Base-by-base conservation (phyloP, 2,888 invertebrate species). In the Suillia variegata region DNA sequence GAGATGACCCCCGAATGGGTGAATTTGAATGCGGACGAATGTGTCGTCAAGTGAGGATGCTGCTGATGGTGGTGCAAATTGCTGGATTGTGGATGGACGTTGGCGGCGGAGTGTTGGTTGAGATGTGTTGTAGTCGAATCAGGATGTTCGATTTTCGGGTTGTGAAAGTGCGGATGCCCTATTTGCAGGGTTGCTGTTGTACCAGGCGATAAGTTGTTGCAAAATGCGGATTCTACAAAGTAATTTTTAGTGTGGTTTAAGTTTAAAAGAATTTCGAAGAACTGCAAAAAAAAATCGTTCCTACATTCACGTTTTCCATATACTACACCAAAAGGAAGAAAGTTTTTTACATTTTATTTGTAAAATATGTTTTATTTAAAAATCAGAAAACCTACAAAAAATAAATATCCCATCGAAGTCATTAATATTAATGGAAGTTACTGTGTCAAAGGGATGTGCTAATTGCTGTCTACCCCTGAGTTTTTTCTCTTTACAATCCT, bases 141-240 rank as follows among this genome's bases (percentile, higher is more conserved):
- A 38, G 82, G 81, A 68, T 80, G 78, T 65, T 82, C 82, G 31
- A 76, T 71, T 68, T 80, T 79, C 4, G 77, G 76, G 58, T 74
- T 80, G 50, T 76, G 71, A 54, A 71, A 75, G 57, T 72, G 70
- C n/a, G n/a, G n/a, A 53, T 75, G 74, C n/a, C 69, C 63, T 49
- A 70, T 64, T 48, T 67, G 69, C 8, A 45, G 20, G 4, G 45
- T 45, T 6, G 18, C 4, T 18, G 45, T 45, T 20, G 18, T 54
- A n/a, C n/a, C n/a, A n/a, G n/a, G n/a, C 34, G 80, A 63, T 10
- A 74, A 67, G 61, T 78, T 78, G 48, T 65, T 75, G 64, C 79
- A 76, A 63, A 77, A 80, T 22, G 70, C 67, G 33, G 71, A 67
- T 48, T 79, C 77, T 64, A 68, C 12, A n/a, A n/a, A n/a, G n/a